Evolutionary conservation across 2,888 invertebrate genomes (phyloP).

Genomic region (Folsomia candida): DNA sequence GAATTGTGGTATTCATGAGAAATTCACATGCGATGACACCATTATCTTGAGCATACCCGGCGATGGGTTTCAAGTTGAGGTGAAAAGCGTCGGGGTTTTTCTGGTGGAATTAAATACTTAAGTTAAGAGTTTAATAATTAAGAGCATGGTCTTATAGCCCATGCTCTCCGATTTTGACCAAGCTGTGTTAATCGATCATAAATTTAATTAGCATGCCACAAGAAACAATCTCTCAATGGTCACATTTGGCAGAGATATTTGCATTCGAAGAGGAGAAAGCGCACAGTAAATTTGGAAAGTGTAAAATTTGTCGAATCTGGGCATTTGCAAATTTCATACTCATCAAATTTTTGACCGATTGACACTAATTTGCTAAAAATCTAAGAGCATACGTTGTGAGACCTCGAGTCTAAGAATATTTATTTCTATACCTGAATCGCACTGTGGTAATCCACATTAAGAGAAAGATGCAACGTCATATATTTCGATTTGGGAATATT

Average conservation of each 20-base stretch:
- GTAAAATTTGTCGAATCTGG: too few species aligned
- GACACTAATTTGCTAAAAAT: too few species aligned
- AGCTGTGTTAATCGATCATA: too few species aligned
- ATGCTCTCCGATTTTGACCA: too few species aligned
- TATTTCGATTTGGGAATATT: background rate
- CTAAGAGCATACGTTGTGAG: too few species aligned
- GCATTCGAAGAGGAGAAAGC: too few species aligned
- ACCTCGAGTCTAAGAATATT: too few species aligned
- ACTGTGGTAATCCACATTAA: background rate
- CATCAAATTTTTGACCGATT: too few species aligned
- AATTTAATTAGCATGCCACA: background rate
- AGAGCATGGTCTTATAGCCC: background rate
- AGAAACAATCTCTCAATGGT: background rate
- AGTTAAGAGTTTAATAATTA: background rate
- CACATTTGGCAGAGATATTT: too few species aligned
- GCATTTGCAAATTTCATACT: too few species aligned
- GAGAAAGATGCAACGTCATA: conserved; percentile 7
- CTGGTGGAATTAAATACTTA: background rate
- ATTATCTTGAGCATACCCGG: conserved; percentile 5
- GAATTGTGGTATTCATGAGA: background rate
- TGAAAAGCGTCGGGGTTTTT: background rate
- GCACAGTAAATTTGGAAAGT: too few species aligned
- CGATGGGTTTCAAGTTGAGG: background rate
- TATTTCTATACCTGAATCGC: background rate
- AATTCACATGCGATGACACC: conserved; percentile 13